A percentile compares a stretch with the other conserved stretches of the same genome.
phyloP scores from a whole-genome alignment of 2,797 vertebrate genomes.

The Lithobates pipiens region DNA sequence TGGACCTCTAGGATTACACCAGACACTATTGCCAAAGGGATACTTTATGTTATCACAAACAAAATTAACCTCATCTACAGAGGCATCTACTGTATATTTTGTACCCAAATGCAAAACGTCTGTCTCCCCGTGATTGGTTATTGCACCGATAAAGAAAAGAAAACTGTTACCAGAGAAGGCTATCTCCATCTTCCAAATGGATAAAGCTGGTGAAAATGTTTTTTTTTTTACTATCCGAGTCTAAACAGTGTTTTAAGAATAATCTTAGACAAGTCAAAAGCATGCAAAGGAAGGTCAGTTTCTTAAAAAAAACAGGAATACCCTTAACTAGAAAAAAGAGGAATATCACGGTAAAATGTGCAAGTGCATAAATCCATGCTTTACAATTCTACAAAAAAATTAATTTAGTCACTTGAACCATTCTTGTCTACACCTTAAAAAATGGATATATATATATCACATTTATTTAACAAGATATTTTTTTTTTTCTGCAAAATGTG shows the following conservation, averaged over 20 bases:
- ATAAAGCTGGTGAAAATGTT: constrained; percentile 79
- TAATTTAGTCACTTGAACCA: constrained; percentile 77
- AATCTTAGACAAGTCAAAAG: constrained; percentile 75
- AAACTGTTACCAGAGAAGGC: constrained; percentile 73
- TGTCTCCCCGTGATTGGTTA: constrained; percentile 79
- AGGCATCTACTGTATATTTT: constrained; percentile 79
- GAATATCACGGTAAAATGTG: constrained; percentile 80
- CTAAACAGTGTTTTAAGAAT: constrained; percentile 77
- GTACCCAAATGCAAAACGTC: constrained; percentile 77
- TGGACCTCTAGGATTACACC: constrained; percentile 78
- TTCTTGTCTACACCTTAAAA: constrained; percentile 77
- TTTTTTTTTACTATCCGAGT: constrained; percentile 72
- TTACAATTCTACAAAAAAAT: constrained; percentile 76
- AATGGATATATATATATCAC: constrained; percentile 62
- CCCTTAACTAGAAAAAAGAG: constrained; percentile 79
- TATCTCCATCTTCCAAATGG: constrained; percentile 76
- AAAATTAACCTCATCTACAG: constrained; percentile 77
- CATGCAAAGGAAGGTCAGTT: constrained; percentile 83
- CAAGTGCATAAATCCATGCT: constrained; percentile 78
- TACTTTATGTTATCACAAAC: constrained; percentile 75
- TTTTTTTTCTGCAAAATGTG: constrained; percentile 77
- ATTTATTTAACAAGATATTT: constrained; percentile 75
- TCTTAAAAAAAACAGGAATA: constrained; percentile 78
- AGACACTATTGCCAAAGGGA: constrained; percentile 84
- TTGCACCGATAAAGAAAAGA: constrained; percentile 68